Conservation (phyloP, 2,888 invertebrate genomes). For the Opisthograptis luteolata region DNA sequence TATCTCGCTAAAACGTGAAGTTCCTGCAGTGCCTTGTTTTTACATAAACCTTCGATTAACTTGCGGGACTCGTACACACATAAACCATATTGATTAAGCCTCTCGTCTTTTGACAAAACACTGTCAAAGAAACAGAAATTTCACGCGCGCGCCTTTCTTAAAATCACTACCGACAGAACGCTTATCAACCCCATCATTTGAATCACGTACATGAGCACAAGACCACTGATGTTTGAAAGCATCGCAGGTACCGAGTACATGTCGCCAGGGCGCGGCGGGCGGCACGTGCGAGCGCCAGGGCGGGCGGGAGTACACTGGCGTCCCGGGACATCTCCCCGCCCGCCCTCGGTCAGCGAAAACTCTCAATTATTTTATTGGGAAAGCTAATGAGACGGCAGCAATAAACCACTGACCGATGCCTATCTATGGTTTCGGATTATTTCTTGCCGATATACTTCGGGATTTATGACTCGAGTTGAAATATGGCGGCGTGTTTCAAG, state of each 20-base stretch:
- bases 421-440: conserved; percentile 19
- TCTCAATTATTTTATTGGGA: conserved; percentile 83
- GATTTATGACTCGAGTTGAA: not conserved
- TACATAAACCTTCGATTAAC: conserved; percentile 14
- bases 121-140: not conserved
- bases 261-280: conserved; percentile 37
- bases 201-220: conserved; percentile 19
- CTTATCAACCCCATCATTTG: conserved; percentile 8
- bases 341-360: conserved; percentile 55
- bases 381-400: conserved; percentile 76
- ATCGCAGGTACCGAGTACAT: conserved; percentile 26
- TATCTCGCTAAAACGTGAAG: not conserved
- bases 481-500: not conserved
- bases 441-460: conserved; percentile 10
- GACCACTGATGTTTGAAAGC: conserved; percentile 9
- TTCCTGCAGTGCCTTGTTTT: conserved; percentile 6
- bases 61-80: conserved; percentile 7
- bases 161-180: conserved; percentile 3
- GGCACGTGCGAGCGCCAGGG: conserved; percentile 69
- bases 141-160: not conserved
- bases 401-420: conserved; percentile 26
- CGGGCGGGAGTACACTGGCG: conserved; percentile 76
- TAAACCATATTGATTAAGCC: conserved; percentile 16
- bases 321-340: conserved; percentile 28
- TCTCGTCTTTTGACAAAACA: not conserved